Conservation (phyloP, 2,113 vertebrate species). For the Microcebus tavaratra region DNA sequence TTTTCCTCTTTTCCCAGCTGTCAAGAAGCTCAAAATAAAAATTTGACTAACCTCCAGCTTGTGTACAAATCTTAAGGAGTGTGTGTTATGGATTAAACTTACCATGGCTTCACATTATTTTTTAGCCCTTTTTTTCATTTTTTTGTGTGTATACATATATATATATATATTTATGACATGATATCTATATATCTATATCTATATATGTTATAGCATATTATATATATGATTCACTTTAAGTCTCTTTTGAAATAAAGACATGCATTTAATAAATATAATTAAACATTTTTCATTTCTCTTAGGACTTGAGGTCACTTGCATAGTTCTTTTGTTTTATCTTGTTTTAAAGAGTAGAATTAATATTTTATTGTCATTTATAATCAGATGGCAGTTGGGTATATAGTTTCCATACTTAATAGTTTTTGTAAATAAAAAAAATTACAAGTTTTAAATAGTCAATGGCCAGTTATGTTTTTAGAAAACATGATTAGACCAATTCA, state of each 20-base stretch:
- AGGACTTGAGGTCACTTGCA: background rate
- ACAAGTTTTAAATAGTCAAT: too few relatives aligned
- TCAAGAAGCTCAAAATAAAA: slow-evolving; percentile 51
- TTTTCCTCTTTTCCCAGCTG: slow-evolving; percentile 51
- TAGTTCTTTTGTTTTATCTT: background rate
- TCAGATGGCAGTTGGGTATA: too few relatives aligned
- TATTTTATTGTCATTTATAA: too few relatives aligned
- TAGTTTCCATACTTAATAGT: too few relatives aligned
- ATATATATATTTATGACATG: background rate
- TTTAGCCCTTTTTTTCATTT: background rate
- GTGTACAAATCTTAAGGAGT: background rate
- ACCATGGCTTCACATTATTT: slow-evolving; percentile 16
- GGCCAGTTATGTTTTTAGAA: too few relatives aligned
- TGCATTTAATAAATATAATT: background rate
- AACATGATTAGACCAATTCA: too few relatives aligned
- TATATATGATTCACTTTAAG: slow-evolving; percentile 11
- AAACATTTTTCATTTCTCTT: slow-evolving; percentile 45
- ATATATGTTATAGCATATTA: background rate
- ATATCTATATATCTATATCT: background rate
- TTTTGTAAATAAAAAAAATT: too few relatives aligned
- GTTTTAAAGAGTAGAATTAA: background rate
- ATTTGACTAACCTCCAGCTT: slow-evolving; percentile 13
- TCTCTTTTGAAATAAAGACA: background rate
- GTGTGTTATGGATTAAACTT: background rate
- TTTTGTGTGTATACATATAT: background rate